Percentiles rank a stretch among this genome's conserved stretches.
phyloP scores from a whole-genome alignment of 2,113 vertebrate genomes.

The Solea solea region DNA sequence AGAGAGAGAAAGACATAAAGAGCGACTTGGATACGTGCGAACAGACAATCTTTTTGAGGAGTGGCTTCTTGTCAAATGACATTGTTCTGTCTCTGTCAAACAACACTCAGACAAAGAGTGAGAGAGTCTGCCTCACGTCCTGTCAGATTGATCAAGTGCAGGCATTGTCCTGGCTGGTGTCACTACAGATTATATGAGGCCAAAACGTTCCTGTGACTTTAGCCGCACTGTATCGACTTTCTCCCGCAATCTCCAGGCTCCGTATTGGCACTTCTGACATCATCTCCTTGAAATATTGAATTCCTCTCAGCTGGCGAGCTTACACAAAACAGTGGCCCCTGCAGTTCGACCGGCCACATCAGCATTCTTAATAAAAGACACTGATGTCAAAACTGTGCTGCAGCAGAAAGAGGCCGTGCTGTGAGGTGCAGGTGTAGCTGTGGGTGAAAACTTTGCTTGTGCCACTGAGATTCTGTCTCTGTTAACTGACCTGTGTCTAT shows the following conservation, averaged over 20 bases:
- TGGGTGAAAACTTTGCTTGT: constrained; percentile 40
- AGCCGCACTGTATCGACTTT: constrained; percentile 78
- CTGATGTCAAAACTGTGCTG: constrained; percentile 58
- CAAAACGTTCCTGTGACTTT: constrained; percentile 69
- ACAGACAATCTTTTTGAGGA: constrained; percentile 34
- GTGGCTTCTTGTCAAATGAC: constrained; percentile 44
- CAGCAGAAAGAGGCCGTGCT: background rate
- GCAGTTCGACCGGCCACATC: constrained; percentile 61
- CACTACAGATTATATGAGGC: constrained; percentile 80
- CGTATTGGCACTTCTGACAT: constrained; percentile 83
- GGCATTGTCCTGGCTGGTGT: constrained; percentile 66
- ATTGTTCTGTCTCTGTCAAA: constrained; percentile 53
- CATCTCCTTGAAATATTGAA: constrained; percentile 83
- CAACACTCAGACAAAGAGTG: constrained; percentile 53
- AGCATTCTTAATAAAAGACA: constrained; percentile 67
- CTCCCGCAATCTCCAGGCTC: constrained; percentile 65
- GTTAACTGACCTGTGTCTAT: constrained; percentile 40
- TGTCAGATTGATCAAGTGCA: constrained; percentile 69
- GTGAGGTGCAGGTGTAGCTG: background rate
- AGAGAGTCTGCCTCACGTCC: constrained; percentile 54
- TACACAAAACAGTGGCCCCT: constrained; percentile 66
- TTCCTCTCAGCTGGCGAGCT: constrained; percentile 73
- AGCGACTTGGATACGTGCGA: constrained; percentile 23
- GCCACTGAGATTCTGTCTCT: background rate
- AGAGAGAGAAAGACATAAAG: background rate